phyloP scores from a whole-genome alignment of 2,113 vertebrate genomes.

The Odocoileus hemionus region DNA sequence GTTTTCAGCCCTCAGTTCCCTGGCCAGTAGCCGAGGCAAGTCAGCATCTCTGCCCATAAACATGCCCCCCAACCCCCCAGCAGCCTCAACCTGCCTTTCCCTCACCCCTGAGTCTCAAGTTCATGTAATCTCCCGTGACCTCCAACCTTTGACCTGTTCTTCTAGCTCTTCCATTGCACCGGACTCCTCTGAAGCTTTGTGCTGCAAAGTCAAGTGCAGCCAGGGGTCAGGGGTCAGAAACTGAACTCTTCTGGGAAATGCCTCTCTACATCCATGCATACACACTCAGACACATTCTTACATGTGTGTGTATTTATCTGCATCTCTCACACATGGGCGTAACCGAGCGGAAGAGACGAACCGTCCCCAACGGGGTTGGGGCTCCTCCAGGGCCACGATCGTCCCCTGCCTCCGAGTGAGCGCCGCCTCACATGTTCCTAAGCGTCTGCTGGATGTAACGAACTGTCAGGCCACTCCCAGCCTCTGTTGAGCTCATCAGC shows the following conservation, averaged over 20 bases:
- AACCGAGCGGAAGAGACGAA: background rate
- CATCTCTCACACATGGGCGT: background rate
- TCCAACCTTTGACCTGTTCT: background rate
- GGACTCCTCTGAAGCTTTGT: background rate
- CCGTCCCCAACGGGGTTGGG: too few species aligned
- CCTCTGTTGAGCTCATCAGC: background rate
- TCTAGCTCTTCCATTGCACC: background rate
- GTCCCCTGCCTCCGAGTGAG: background rate
- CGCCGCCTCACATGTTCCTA: background rate
- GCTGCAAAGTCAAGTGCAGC: background rate
- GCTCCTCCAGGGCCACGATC: background rate
- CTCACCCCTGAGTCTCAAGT: background rate
- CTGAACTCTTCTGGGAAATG: background rate
- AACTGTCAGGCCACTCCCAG: background rate
- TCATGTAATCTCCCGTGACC: background rate
- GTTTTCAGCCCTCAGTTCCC: background rate
- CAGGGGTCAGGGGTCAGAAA: background rate
- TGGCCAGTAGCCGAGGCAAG: background rate
- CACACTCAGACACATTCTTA: too few species aligned
- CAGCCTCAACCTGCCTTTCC: background rate
- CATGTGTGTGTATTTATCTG: background rate
- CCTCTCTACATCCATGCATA: rapidly evolving
- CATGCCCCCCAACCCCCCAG: rapidly evolving
- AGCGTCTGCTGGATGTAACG: background rate
- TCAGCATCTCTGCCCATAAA: background rate